These are phyloP conservation scores for Pseudomugil tenellus DNA, from an alignment of 2,797 vertebrate genomes.

Conservation along the genomic window DNA sequence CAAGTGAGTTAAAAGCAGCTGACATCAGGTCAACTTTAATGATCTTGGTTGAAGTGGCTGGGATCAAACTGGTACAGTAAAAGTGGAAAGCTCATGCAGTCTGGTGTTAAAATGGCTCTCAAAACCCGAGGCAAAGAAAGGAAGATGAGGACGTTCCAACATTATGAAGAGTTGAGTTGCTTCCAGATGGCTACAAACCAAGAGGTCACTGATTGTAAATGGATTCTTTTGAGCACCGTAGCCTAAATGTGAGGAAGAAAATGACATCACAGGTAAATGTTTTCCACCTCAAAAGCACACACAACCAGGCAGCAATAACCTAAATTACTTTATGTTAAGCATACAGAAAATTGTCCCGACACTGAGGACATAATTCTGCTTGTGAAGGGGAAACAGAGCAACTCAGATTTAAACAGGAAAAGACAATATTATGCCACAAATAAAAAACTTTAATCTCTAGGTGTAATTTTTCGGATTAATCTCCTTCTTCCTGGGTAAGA, in stretches of 20 bases:
- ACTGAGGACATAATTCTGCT: not conserved
- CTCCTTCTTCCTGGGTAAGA: not conserved
- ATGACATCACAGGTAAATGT: not conserved
- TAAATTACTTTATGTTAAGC: not conserved
- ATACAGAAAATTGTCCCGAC: not conserved
- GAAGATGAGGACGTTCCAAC: conserved; percentile 15
- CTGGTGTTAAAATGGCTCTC: conserved; percentile 64
- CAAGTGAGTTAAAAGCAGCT: conserved; percentile 62
- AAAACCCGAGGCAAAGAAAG: conserved; percentile 8
- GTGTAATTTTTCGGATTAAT: not conserved
- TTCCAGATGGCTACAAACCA: conserved; percentile 30
- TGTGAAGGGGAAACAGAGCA: not conserved
- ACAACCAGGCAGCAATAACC: not conserved
- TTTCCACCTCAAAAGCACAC: not conserved
- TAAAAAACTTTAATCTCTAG: not conserved
- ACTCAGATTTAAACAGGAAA: not conserved
- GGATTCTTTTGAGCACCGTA: conserved; percentile 19
- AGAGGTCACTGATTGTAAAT: conserved; percentile 31
- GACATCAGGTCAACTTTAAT: conserved; percentile 33
- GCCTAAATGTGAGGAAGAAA: conserved; percentile 13
- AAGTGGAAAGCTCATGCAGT: conserved; percentile 37
- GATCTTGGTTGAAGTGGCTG: conserved; percentile 34
- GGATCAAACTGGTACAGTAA: conserved; percentile 34
- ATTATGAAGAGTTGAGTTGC: conserved; percentile 19
- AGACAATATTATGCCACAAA: not conserved